phyloP scores from a whole-genome alignment of 2,113 vertebrate genomes.

The Terrapene triunguis region DNA sequence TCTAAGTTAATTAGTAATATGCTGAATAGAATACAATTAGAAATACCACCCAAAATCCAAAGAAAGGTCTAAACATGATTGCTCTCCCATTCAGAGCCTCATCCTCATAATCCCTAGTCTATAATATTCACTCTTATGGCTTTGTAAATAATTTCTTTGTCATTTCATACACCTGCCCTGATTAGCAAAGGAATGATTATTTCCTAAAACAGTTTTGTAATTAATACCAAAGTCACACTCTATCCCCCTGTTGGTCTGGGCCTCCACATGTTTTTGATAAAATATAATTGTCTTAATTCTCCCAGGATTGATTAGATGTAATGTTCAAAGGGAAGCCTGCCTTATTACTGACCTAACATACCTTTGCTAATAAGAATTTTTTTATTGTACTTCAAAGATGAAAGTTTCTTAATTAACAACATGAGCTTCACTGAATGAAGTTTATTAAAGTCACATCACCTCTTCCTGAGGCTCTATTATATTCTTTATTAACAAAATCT shows the following conservation, averaged over 20 bases:
- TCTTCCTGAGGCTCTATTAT: constrained; percentile 72
- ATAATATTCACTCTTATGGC: constrained; percentile 17
- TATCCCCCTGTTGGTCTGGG: constrained; percentile 65
- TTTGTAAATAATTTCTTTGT: constrained; percentile 69
- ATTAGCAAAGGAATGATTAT: constrained; percentile 71
- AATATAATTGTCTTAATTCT: constrained; percentile 80
- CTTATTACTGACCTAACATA: constrained; percentile 77
- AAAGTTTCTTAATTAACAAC: constrained; percentile 85
- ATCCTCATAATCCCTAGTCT: constrained; percentile 23
- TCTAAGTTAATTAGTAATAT: constrained; percentile 51
- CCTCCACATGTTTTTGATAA: constrained; percentile 74
- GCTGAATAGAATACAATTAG: constrained; percentile 8
- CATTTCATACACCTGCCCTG: constrained; percentile 62
- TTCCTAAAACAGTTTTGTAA: constrained; percentile 77
- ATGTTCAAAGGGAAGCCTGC: constrained; percentile 73
- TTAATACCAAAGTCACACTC: constrained; percentile 64
- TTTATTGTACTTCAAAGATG: constrained; percentile 76
- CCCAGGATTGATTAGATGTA: constrained; percentile 76
- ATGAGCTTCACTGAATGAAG: constrained; percentile 77
- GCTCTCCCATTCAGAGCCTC: constrained; percentile 36
- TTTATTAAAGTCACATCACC: constrained; percentile 73
- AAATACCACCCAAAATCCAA: constrained; percentile 25
- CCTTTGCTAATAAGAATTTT: constrained; percentile 76
- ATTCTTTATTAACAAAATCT: constrained; percentile 78
- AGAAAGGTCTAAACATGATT: background rate